These are phyloP conservation scores for Habroteleia sp. DNA, from an alignment of 2,888 invertebrate genomes.

Conservation along the genomic window DNA sequence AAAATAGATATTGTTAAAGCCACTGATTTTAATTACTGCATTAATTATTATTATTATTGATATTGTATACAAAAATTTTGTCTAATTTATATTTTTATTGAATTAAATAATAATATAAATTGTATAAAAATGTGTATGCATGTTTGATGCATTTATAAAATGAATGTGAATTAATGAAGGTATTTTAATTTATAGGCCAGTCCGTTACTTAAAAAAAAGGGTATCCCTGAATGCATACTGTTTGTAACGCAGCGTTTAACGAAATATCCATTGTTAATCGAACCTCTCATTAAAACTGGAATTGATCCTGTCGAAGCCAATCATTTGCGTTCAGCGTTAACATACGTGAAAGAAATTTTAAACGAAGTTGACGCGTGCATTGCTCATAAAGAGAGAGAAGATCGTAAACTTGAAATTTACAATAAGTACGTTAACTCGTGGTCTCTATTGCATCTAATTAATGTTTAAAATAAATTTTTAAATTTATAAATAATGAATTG, in stretches of 20 bases:
- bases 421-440: slow-evolving; percentile 83
- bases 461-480: too few relatives aligned
- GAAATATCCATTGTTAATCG: slow-evolving; percentile 95
- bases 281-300: slow-evolving; percentile 94
- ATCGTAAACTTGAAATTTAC: slow-evolving; percentile 94
- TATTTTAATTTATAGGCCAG: slow-evolving; percentile 83
- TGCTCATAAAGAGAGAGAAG: slow-evolving; percentile 94
- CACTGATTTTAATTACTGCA: too few relatives aligned
- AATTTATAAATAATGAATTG: too few relatives aligned
- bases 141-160: too few relatives aligned
- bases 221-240: slow-evolving; percentile 96
- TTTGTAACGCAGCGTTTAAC: slow-evolving; percentile 97
- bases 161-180: too few relatives aligned
- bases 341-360: slow-evolving; percentile 92
- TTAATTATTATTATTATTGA: too few relatives aligned
- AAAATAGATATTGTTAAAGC: too few relatives aligned
- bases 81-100: too few relatives aligned
- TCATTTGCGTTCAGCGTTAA: slow-evolving; percentile 88
- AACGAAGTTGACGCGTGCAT: slow-evolving; percentile 96
- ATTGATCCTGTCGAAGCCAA: slow-evolving; percentile 92
- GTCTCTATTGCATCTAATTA: too few relatives aligned
- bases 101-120: not conserved
- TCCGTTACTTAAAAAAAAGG: slow-evolving; percentile 94
- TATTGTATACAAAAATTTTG: too few relatives aligned
- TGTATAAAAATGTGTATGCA: too few relatives aligned